Evolutionary conservation across 2,797 vertebrate genomes (phyloP).

Genomic region (Hemitrygon akajei): DNA sequence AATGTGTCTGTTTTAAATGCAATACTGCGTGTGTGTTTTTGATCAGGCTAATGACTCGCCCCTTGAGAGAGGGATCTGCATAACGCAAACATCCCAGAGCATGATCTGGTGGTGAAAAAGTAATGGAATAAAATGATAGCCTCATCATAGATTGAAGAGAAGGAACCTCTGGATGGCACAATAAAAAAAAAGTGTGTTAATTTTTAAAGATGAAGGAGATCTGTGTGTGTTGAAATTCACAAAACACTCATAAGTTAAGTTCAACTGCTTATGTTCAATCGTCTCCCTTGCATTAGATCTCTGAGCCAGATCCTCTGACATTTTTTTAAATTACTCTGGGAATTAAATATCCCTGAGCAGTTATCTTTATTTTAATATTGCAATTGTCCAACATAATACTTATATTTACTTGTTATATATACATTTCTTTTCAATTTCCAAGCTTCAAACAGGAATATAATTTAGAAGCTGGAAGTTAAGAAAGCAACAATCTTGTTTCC

Average conservation of each 20-base stretch:
- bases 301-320: neutral
- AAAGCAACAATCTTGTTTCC: neutral
- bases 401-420: neutral
- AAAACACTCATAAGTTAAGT: neutral
- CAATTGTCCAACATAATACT: neutral
- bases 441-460: neutral
- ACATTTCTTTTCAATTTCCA: neutral
- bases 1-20: neutral
- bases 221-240: neutral
- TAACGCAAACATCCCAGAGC: neutral
- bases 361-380: neutral
- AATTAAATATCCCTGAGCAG: neutral
- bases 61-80: neutral
- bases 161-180: neutral
- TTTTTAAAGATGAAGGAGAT: neutral
- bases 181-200: neutral
- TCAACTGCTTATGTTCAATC: constrained; percentile 3
- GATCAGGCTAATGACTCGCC: neutral
- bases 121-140: neutral
- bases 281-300: neutral
- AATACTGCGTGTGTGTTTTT: neutral
- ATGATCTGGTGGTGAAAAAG: neutral
- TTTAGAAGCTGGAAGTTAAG: neutral
- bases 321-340: neutral
- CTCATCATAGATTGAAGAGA: neutral